A percentile compares a stretch with the other conserved stretches of the same genome.
These are phyloP conservation scores for Meghimatium bilineatum DNA, from an alignment of 2,888 invertebrate species.

Conservation along the genomic window DNA sequence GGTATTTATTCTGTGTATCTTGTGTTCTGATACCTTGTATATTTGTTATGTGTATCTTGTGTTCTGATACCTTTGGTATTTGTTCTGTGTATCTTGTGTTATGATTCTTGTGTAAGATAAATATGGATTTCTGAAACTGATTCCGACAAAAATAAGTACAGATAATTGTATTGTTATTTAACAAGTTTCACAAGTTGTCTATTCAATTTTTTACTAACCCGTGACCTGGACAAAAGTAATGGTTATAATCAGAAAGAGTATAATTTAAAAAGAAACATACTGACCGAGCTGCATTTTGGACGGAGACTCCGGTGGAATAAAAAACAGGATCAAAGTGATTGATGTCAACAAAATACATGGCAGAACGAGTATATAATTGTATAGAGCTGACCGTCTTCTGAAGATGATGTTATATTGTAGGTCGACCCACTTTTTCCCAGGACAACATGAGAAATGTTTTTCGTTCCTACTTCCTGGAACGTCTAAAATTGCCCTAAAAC, in stretches of 20 bases:
- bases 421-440: conserved; percentile 69
- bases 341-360: conserved; percentile 77
- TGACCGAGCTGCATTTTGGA: conserved; percentile 78
- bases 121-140: no score
- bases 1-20: no score
- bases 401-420: conserved; percentile 72
- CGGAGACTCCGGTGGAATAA: conserved; percentile 78
- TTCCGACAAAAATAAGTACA: no score
- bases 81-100: no score
- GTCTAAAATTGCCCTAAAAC: conserved; percentile 71
- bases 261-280: no score
- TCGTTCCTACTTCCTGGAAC: conserved; percentile 68
- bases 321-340: conserved; percentile 77
- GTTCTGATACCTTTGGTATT: no score
- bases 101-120: no score
- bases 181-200: no score
- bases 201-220: no score
- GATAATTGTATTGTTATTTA: no score
- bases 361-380: conserved; percentile 76
- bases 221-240: background rate
- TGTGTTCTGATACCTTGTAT: no score
- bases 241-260: background rate
- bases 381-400: conserved; percentile 71
- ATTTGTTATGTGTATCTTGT: no score
- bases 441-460: conserved; percentile 70